Evolutionary conservation across 2,113 vertebrate species (phyloP).

Genomic region (Peromyscus leucopus): DNA sequence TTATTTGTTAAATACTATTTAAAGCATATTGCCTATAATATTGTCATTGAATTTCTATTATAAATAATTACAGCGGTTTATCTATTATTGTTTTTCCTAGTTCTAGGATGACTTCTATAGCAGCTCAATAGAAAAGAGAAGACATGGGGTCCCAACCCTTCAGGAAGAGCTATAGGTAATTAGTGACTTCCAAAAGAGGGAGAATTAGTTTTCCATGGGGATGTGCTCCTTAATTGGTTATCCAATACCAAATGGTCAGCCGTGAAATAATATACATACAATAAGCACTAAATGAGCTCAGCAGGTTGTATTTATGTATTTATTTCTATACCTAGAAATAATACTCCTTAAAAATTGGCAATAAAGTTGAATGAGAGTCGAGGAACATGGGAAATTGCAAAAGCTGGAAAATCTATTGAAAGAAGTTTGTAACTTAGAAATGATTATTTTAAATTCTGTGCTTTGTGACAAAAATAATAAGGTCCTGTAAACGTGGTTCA

Average conservation of each 20-base stretch:
- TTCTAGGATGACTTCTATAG: not conserved
- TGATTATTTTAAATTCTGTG: not conserved
- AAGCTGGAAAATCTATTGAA: not conserved
- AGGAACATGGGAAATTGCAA: not conserved
- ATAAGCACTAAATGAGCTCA: not conserved
- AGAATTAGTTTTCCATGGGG: not conserved
- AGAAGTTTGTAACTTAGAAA: not conserved
- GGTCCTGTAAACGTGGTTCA: not conserved
- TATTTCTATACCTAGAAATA: not conserved
- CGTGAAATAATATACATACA: not conserved
- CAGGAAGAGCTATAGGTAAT: not conserved
- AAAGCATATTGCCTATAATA: not conserved
- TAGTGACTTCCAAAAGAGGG: not conserved
- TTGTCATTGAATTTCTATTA: not conserved
- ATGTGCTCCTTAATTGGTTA: not conserved
- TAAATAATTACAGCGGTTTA: not conserved
- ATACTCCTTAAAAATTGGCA: not conserved
- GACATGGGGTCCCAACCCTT: rapidly evolving
- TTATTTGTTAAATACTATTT: not conserved
- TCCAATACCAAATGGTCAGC: not conserved
- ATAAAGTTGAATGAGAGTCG: too few relatives aligned
- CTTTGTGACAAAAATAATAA: not conserved
- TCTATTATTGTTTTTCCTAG: not conserved
- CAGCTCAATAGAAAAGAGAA: not conserved
- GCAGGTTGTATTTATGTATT: not conserved